Evolutionary conservation across 2,888 invertebrate genomes (phyloP), one percentile per base, ranked within the genome.

Genomic region (Nephrotoma appendiculata): DNA sequence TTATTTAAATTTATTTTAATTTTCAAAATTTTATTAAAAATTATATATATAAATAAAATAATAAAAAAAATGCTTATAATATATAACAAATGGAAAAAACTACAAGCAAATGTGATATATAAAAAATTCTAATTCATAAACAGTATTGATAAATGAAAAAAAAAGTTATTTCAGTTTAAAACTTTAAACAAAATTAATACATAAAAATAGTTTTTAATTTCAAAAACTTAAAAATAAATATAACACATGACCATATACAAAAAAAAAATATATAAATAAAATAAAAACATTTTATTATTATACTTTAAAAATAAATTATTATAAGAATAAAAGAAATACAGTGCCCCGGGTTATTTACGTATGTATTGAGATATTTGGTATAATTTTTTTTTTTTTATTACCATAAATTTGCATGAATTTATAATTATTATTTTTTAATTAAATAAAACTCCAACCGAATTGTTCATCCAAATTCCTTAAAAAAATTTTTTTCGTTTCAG

Each of bases 171-270:
- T 86, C 84, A 87, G 87, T 86, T 71, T 71, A 71, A 71, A 31
- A 31, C 19, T 19, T 19, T 31, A 31, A 31, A 31, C 31, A 31
- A 31, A 31, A 31, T 31, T 87, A 87, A 19, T 12, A 71, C 31
- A 31, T 31, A 31, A 71, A 71, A 31, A 31, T 71, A 31, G 9
- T 71, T 71, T 71, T 31, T 57, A 52, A n/a, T 52, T 52, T 87
- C 71, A 83, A 87, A 88, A 87, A 85, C 86, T 87, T 87, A 87
- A 87, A 88, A 88, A 87, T 86, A 86, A 88, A 87, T 86, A 89
- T 89, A 89, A 88, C 88, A 89, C 87, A 87, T 86, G 85, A 87
- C 86, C 86, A 9, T 31, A 31, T 71, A 71, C 71, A 71, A 15
- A 19, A 57, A 57, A 57, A 5, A 57, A 71, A 71, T 71, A 31